Evolutionary conservation across 2,888 invertebrate species (phyloP), one percentile per base, ranked within the genome.

Genomic region (Criorhina ranunculi): DNA sequence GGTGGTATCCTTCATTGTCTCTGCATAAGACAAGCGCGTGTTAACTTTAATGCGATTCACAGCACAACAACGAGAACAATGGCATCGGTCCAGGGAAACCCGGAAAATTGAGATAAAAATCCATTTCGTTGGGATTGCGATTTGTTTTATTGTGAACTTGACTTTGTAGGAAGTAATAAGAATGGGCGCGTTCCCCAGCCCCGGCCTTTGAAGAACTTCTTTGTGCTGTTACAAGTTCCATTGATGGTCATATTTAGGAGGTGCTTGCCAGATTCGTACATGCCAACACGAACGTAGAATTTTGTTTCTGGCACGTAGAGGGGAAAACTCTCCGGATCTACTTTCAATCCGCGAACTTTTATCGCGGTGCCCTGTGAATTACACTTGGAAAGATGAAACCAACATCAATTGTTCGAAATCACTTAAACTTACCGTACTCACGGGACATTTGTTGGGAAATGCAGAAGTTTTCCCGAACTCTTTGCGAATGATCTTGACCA

Each of bases 221-320:
- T 40, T 4, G 11, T 60, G 12, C 40, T 17, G 40, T 62, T 51
- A 29, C 60, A 51, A n/a, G 60, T 51, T 53, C 72, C 72, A 72
- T 51, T 62, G 29, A 31, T 7, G 5, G 31, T 51, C 0, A 62
- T 0, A 11, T 51, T 51, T 17, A 72, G 31, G 8, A 53, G 8
- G 0, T 11, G n/a, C 37, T 7, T 53, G 7, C 29, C 24, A 6
- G 24, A 5, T n/a, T 82, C 67, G 46, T 44, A 75, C 35, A 82
- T 35, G 12, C 40, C 57, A 12, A 70, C 53, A 24, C n/a, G n/a
- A 11, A 44, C 51, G 6, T 11, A 5, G 40, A 77, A 86, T 19
- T 55, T 66, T 12, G 72, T 64, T 11, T 81, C 79, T 0, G 86
- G 82, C 24, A 86, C 55, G 17, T 86, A 86, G 40, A 40, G 73